Conservation (phyloP, 2,888 invertebrate genomes). For the Galerucella nymphaeae region DNA sequence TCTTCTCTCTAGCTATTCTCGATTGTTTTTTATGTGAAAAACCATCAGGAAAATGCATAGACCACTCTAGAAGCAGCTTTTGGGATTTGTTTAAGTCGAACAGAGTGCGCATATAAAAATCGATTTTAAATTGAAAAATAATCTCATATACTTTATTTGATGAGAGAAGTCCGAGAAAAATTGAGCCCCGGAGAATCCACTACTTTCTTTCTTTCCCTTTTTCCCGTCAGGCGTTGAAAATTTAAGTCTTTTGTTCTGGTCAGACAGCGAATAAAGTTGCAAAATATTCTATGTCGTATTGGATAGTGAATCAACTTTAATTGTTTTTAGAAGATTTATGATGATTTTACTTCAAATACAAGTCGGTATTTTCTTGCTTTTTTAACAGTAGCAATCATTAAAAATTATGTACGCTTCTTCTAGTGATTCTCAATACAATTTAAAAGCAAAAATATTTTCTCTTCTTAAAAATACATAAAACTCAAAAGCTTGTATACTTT, state of each 20-base stretch:
- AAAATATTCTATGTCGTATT: background rate
- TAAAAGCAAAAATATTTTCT: no score
- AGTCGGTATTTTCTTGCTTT: no score
- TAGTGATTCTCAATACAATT: no score
- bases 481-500: no score
- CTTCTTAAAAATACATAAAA: no score
- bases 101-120: conserved; percentile 16
- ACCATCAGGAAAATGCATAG: background rate
- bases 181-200: background rate
- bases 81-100: conserved; percentile 29
- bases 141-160: conserved; percentile 28
- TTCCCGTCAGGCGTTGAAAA: background rate
- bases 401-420: no score
- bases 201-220: background rate
- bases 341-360: no score
- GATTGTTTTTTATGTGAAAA: background rate
- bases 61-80: conserved; percentile 6
- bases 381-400: no score
- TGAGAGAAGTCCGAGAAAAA: conserved; percentile 17
- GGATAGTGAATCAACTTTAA: background rate
- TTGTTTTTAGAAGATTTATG: background rate
- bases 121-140: conserved; percentile 32
- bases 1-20: no score
- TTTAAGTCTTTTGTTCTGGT: conserved; percentile 2
- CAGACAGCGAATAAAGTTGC: background rate